These are phyloP conservation scores for Orestias chungarensis DNA, from an alignment of 2,797 vertebrate species.

Conservation along the genomic window DNA sequence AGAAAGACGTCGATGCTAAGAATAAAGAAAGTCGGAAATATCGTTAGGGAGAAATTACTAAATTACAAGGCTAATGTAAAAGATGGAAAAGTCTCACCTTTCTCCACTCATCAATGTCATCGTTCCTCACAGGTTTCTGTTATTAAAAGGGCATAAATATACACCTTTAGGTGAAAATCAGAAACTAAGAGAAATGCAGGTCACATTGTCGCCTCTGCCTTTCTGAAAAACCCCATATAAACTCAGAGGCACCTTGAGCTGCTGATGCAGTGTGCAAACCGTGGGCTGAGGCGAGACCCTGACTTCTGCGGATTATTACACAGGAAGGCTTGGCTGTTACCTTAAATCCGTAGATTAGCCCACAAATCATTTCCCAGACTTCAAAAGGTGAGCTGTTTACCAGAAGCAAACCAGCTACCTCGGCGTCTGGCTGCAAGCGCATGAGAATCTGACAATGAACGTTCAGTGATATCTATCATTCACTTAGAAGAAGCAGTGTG, in stretches of 20 bases:
- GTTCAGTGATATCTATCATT: constrained; percentile 27
- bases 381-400: constrained; percentile 22
- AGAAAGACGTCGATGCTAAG: background rate
- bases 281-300: constrained; percentile 28
- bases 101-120: constrained; percentile 78
- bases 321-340: constrained; percentile 39
- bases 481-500: constrained; percentile 12
- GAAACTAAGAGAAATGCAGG: constrained; percentile 3
- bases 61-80: background rate
- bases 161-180: constrained; percentile 9
- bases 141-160: constrained; percentile 34
- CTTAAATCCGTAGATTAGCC: constrained; percentile 58
- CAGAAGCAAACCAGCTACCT: constrained; percentile 32
- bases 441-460: constrained; percentile 26
- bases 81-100: constrained; percentile 71
- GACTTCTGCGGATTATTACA: constrained; percentile 54
- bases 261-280: constrained; percentile 32
- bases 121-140: constrained; percentile 70
- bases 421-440: constrained; percentile 20
- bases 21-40: background rate
- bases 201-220: constrained; percentile 22
- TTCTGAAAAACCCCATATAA: constrained; percentile 32
- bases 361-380: constrained; percentile 41
- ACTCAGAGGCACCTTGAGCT: constrained; percentile 39
- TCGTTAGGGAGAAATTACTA: background rate